These are phyloP conservation scores for Limnephilus auricula DNA, from an alignment of 2,888 invertebrate species.

Conservation along the genomic window DNA sequence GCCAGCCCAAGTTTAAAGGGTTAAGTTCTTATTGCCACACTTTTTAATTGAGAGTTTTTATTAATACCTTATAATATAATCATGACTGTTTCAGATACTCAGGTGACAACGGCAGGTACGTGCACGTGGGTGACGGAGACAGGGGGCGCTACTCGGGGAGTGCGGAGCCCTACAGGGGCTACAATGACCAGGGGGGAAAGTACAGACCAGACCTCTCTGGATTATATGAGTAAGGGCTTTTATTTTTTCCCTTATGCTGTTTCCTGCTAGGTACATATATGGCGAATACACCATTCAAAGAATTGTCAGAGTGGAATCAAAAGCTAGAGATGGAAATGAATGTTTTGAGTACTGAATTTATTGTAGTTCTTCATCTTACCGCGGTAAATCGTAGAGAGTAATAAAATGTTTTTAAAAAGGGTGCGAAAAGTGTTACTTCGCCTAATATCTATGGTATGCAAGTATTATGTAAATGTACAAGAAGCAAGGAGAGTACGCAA, in stretches of 20 bases:
- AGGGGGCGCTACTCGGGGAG: conserved; percentile 66
- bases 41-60: too few relatives aligned
- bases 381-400: background rate
- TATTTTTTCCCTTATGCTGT: background rate
- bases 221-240: conserved; percentile 73
- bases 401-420: too few relatives aligned
- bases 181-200: conserved; percentile 71
- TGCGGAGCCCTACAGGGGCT: conserved; percentile 73
- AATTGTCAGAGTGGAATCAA: background rate
- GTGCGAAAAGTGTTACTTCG: too few relatives aligned
- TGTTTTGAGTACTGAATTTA: background rate
- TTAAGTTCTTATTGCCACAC: too few relatives aligned
- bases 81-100: conserved; percentile 49
- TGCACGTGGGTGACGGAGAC: conserved; percentile 68
- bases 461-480: background rate
- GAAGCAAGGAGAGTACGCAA: background rate
- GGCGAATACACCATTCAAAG: background rate
- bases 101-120: conserved; percentile 67
- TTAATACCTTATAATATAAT: background rate
- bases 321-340: background rate
- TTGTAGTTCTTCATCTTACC: background rate
- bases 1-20: too few relatives aligned
- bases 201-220: conserved; percentile 78
- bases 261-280: background rate
- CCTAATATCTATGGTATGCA: too few relatives aligned